Evolutionary conservation across 2,113 vertebrate species (phyloP), one percentile per base, ranked within the genome.

Genomic region (Manacus vitellinus): DNA sequence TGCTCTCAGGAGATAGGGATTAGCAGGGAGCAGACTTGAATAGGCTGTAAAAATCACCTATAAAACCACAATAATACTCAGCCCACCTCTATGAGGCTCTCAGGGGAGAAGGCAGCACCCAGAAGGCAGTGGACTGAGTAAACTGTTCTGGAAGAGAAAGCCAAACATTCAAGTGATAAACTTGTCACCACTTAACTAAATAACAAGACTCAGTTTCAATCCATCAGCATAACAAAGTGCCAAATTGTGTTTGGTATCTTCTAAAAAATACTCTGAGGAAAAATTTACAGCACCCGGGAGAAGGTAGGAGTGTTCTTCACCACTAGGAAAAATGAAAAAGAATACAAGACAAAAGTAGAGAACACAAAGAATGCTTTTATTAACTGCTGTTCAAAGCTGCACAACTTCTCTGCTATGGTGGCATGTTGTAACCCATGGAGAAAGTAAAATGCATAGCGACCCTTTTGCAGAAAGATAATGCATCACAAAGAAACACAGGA

Each of bases 371-470:
- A 63, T 33, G 37, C 30, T 83, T 78, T 85, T 37, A 63, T 56
- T 68, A 82, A 63, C 35, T 72, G 41, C 24, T 78, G 20, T 39
- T 90, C 70, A 68, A 68, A 93, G 49, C 52, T 82, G 47, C 15
- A 37, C 35, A 80, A 18, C 25, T 41, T 12, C 47, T 65, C 24
- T 79, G 54, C 49, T 76, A 51, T 49, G 41, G 54, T 10, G 20
- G 20, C 3, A 2, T 54, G 19, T 41, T 82, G 62, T 47, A 94
- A 49, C 47, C 35, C 47, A 47, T 0, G 0, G 79, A 75, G 33
- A 89, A 92, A 35, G 67, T 49, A 67, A 41, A 83, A 84, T 47
- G 24, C 16, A 8, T 3, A 67, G 31, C 0, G 1, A 78, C 8
- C 30, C 21, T 24, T 76, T 30, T 5, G 6, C 52, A 67, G 68